Conservation (phyloP, 2,113 vertebrate genomes). For the Hiodon tergisus region DNA sequence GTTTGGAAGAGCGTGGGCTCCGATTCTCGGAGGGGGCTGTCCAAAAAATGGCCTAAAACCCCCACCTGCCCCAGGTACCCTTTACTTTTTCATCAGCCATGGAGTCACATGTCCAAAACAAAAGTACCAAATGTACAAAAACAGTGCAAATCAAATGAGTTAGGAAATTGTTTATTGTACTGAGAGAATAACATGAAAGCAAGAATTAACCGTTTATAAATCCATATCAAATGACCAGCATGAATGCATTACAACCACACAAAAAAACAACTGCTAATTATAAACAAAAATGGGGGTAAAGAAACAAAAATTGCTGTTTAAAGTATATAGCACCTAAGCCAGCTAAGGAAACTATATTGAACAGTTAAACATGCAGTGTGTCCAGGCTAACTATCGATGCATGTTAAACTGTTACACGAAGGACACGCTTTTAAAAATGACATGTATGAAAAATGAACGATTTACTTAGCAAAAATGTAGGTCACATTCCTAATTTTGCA, state of each 20-base stretch:
- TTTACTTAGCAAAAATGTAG: not conserved
- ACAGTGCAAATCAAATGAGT: slow-evolving; percentile 13
- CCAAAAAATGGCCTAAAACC: slow-evolving; percentile 82
- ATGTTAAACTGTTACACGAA: not conserved
- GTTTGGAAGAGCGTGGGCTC: slow-evolving; percentile 60
- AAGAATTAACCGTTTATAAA: slow-evolving; percentile 32
- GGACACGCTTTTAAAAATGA: not conserved
- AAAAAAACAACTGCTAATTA: slow-evolving; percentile 7
- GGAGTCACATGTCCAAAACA: not conserved
- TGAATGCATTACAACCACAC: slow-evolving; percentile 30
- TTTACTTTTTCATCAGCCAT: not conserved
- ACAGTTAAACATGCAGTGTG: slow-evolving; percentile 10
- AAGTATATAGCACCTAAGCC: slow-evolving; percentile 45
- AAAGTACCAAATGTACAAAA: not conserved
- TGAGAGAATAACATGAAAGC: slow-evolving; percentile 32
- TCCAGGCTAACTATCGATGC: slow-evolving; percentile 1
- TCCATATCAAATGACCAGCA: slow-evolving; percentile 59
- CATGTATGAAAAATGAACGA: not conserved
- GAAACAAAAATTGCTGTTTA: slow-evolving; percentile 7
- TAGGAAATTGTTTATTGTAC: slow-evolving; percentile 34
- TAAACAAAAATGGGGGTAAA: slow-evolving; percentile 19
- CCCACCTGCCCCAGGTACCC: slow-evolving; percentile 67
- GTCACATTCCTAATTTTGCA: not conserved
- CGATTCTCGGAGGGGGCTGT: slow-evolving; percentile 62
- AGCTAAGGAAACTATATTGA: slow-evolving; percentile 48